phyloP scores from a whole-genome alignment of 2,888 invertebrate genomes.

The Ligdia adustata region DNA sequence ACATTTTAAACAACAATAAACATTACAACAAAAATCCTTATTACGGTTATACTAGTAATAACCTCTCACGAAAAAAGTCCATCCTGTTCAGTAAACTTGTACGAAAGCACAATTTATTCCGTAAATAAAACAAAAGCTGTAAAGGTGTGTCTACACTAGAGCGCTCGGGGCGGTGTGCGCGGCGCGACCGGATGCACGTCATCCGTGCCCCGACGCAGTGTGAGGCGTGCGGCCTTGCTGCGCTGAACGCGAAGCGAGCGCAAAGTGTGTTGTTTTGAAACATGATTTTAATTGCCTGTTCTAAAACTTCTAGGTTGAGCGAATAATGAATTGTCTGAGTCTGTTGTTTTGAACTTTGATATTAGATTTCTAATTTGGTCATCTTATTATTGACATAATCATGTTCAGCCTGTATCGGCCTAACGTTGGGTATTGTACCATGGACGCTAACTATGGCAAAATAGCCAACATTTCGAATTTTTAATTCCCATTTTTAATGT shows the following conservation, averaged over 20 bases:
- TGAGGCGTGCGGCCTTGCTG: slow-evolving; percentile 45
- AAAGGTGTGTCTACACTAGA: slow-evolving; percentile 30
- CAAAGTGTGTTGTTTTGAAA: background rate
- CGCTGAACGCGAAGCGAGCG: slow-evolving; percentile 39
- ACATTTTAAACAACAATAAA: background rate
- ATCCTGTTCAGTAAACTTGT: background rate
- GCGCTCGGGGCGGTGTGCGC: slow-evolving; percentile 38
- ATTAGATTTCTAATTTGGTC: no score
- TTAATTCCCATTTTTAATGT: no score
- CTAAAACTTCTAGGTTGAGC: no score
- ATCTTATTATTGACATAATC: no score
- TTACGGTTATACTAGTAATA: background rate
- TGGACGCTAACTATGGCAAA: no score
- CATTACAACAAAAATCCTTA: background rate
- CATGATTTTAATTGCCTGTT: no score
- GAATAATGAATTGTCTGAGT: no score
- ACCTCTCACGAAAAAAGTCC: background rate
- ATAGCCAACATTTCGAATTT: no score
- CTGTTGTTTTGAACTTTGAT: no score
- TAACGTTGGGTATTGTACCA: no score
- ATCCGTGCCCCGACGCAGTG: slow-evolving; percentile 32
- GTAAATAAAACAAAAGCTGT: slow-evolving; percentile 8
- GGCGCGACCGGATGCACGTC: slow-evolving; percentile 37
- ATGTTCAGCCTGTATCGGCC: no score
- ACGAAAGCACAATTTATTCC: slow-evolving; percentile 7